These are phyloP conservation scores for Vanacampus margaritifer DNA, from an alignment of 2,113 vertebrate genomes.

Conservation along the genomic window DNA sequence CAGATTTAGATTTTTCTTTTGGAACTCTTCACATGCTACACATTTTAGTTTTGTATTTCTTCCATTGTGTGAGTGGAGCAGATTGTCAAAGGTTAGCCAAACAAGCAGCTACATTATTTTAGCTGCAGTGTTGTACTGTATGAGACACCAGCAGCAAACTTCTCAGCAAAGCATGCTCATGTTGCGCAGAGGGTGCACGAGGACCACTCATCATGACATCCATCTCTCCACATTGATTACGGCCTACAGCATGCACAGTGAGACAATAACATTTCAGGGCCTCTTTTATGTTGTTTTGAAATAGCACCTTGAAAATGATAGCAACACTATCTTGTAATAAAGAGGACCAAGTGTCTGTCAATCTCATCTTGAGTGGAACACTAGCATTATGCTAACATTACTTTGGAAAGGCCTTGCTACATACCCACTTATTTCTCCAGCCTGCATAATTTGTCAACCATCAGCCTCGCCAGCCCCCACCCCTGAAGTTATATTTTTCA, in stretches of 20 bases:
- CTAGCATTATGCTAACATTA: no score
- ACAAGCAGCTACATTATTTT: background rate
- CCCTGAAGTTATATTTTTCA: no score
- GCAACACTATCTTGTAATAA: background rate
- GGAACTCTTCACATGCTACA: background rate
- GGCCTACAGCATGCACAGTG: background rate
- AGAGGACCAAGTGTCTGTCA: background rate
- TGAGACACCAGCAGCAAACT: background rate
- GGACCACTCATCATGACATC: background rate
- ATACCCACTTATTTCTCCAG: no score
- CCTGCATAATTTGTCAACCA: no score
- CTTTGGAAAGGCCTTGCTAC: no score
- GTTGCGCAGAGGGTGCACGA: background rate
- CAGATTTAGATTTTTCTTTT: background rate
- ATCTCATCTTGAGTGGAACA: background rate
- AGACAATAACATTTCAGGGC: slow-evolving; percentile 3
- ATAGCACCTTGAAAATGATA: background rate
- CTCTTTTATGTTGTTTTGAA: background rate
- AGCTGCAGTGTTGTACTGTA: background rate
- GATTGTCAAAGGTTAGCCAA: background rate
- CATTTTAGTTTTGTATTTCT: background rate
- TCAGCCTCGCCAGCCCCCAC: no score
- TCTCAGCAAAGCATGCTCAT: background rate
- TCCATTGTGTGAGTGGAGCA: background rate
- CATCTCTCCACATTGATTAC: background rate